A percentile compares a stretch with the other conserved stretches of the same genome.
Evolutionary conservation across 2,113 vertebrate genomes (phyloP).

Genomic region (Ramphastos sulfuratus): DNA sequence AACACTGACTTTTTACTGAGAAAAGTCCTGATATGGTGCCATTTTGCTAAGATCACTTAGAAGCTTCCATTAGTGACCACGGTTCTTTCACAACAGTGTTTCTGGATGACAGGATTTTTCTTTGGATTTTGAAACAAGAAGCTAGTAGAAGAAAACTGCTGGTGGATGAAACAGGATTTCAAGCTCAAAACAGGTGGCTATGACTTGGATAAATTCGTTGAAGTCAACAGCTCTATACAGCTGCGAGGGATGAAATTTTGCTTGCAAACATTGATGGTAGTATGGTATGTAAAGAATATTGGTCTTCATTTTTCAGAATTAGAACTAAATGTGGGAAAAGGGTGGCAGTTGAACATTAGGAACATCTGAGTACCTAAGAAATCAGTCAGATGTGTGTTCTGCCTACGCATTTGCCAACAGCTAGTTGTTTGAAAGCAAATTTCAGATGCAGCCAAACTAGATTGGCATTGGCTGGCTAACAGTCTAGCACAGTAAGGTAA

Average conservation of each 20-base stretch:
- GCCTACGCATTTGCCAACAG: not conserved
- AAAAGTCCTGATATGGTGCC: not conserved
- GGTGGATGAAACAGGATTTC: not conserved
- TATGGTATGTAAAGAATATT: not conserved
- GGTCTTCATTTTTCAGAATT: not conserved
- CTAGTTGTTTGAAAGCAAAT: not conserved
- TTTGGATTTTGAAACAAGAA: not conserved
- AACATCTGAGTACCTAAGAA: not conserved
- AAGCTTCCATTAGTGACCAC: not conserved
- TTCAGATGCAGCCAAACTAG: not conserved
- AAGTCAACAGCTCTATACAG: not conserved
- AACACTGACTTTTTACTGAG: not conserved
- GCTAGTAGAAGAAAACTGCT: not conserved
- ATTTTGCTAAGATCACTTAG: not conserved
- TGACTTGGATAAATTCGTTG: not conserved
- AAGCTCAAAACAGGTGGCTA: not conserved
- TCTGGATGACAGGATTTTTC: not conserved
- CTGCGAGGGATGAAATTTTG: not conserved
- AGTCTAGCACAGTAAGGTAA: accelerated
- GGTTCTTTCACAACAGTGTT: not conserved
- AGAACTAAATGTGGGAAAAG: not conserved
- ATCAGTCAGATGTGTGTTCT: accelerated
- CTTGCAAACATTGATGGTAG: not conserved
- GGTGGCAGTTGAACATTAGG: not conserved
- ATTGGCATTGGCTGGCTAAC: not conserved